These are phyloP conservation scores for Monarcha castaneiventris DNA, from an alignment of 2,113 vertebrate genomes.

Conservation along the genomic window DNA sequence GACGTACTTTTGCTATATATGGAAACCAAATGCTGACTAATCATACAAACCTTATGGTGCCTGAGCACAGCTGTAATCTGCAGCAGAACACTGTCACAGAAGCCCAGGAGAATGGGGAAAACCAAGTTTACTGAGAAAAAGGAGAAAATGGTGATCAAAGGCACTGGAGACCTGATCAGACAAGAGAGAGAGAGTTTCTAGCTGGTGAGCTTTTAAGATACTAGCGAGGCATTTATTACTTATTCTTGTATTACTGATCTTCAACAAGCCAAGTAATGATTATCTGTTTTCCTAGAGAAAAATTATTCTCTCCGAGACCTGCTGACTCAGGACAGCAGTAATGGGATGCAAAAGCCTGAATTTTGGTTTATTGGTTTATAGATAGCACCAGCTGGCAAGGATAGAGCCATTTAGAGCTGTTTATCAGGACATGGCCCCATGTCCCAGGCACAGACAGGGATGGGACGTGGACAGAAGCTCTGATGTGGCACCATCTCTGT, in stretches of 20 bases:
- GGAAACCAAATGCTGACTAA: constrained; percentile 72
- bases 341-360: not conserved
- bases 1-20: constrained; percentile 61
- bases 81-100: constrained; percentile 37
- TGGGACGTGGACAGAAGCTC: not conserved
- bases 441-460: not conserved
- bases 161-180: not conserved
- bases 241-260: constrained; percentile 40
- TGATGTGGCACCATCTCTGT: rapidly evolving
- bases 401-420: not conserved
- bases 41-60: constrained; percentile 61
- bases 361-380: not conserved
- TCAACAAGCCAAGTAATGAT: not conserved
- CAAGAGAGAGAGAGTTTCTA: not conserved
- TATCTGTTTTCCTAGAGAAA: not conserved
- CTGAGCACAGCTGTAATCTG: constrained; percentile 54
- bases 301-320: not conserved
- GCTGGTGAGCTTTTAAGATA: constrained; percentile 27
- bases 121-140: not conserved
- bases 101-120: not conserved
- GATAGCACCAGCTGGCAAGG: not conserved
- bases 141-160: constrained; percentile 49
- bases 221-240: constrained; percentile 43
- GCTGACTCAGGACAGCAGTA: constrained; percentile 10
- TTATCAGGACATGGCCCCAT: not conserved